A percentile compares a stretch with the other conserved stretches of the same genome.
These are phyloP conservation scores for Parus major DNA, from an alignment of 2,113 vertebrate genomes.

Conservation along the genomic window DNA sequence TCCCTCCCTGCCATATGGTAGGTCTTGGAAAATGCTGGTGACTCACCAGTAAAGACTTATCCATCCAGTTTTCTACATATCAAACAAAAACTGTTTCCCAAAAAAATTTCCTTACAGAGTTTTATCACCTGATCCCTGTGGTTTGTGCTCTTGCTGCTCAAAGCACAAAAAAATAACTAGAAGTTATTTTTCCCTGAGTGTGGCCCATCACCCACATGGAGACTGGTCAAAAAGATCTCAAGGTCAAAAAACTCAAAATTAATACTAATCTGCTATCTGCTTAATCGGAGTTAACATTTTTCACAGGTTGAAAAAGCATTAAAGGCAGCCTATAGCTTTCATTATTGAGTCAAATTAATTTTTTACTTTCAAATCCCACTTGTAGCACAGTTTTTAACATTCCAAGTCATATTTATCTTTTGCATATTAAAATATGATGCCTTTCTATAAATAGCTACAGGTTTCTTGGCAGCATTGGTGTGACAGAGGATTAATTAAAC, in stretches of 20 bases:
- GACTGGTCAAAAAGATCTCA: not conserved
- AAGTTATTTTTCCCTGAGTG: not conserved
- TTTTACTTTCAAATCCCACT: slow-evolving; percentile 10
- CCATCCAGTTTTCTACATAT: not conserved
- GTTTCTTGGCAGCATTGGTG: slow-evolving; percentile 29
- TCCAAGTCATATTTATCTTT: slow-evolving; percentile 29
- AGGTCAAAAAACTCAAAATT: not conserved
- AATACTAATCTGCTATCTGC: not conserved
- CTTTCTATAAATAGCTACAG: slow-evolving; percentile 46
- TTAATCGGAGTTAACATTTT: not conserved
- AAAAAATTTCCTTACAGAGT: not conserved
- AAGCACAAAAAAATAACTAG: not conserved
- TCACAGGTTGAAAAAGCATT: not conserved
- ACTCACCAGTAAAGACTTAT: not conserved
- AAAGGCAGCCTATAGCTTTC: not conserved
- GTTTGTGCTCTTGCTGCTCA: rapidly evolving
- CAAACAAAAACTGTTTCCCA: not conserved
- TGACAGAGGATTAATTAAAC: slow-evolving; percentile 58
- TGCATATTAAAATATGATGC: slow-evolving; percentile 16
- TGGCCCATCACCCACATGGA: rapidly evolving
- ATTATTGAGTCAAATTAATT: not conserved
- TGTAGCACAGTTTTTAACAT: not conserved
- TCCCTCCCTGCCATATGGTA: not conserved
- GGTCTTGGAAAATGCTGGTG: not conserved
- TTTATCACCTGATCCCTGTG: not conserved